Percentiles rank a stretch among this genome's conserved stretches.
phyloP scores from a whole-genome alignment of 2,113 vertebrate genomes.

The Indicator indicator region DNA sequence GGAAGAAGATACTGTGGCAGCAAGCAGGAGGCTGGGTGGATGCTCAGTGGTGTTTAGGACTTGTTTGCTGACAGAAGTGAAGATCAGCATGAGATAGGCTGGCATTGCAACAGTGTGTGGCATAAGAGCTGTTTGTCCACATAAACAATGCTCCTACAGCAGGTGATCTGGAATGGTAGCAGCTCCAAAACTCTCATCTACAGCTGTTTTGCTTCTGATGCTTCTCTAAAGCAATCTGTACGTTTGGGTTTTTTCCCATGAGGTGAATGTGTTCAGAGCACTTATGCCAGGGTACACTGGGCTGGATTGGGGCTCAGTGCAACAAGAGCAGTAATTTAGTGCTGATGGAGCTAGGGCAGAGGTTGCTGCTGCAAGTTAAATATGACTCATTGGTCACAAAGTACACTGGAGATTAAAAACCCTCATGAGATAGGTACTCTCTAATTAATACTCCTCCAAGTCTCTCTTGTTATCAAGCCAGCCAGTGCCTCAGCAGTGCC shows the following conservation, averaged over 20 bases:
- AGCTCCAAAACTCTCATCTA: too few species aligned
- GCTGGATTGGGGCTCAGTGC: not conserved
- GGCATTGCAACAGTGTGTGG: not conserved
- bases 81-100: not conserved
- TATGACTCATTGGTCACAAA: not conserved
- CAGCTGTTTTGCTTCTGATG: too few species aligned
- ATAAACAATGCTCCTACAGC: not conserved
- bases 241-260: not conserved
- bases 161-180: not conserved
- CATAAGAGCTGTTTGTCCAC: not conserved
- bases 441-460: not conserved
- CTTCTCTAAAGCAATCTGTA: too few species aligned
- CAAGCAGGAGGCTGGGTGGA: not conserved
- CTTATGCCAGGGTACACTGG: not conserved
- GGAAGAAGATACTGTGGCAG: slow-evolving; percentile 6
- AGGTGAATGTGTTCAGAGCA: not conserved
- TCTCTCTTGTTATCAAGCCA: not conserved
- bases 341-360: not conserved
- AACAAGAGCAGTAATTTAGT: not conserved
- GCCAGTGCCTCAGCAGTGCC: not conserved
- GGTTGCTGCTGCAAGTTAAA: not conserved
- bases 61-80: slow-evolving; percentile 39
- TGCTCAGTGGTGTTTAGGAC: not conserved
- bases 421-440: not conserved
- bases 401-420: not conserved